Evolutionary conservation across 2,797 vertebrate genomes (phyloP).

Genomic region (Tachyglossus aculeatus): DNA sequence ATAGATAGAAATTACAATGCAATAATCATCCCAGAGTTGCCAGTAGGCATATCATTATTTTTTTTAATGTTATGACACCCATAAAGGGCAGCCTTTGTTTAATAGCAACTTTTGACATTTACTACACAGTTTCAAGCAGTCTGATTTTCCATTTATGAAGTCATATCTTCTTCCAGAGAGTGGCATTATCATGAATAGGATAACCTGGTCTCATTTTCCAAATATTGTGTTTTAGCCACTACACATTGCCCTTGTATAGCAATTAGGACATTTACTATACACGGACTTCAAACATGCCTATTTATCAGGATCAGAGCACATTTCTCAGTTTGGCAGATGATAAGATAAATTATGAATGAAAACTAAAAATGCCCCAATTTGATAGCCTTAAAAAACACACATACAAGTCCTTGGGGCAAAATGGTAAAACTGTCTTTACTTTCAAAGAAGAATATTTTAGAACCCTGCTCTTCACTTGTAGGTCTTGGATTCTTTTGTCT

Average conservation of each 20-base stretch:
- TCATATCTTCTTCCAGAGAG: conserved; percentile 31
- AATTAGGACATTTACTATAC: not conserved
- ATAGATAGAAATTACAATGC: conserved; percentile 15
- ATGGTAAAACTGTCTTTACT: no score
- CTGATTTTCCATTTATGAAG: conserved; percentile 58
- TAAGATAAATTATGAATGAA: no score
- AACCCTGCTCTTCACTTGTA: no score
- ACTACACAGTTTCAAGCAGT: conserved; percentile 45
- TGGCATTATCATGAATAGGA: not conserved
- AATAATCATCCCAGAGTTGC: conserved; percentile 28
- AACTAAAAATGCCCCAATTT: no score
- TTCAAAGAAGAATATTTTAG: no score
- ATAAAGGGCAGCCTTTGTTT: conserved; percentile 70
- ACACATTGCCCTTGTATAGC: not conserved
- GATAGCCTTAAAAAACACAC: no score
- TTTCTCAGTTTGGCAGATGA: not conserved
- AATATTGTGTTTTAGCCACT: conserved; percentile 15
- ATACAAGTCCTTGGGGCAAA: no score
- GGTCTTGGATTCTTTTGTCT: no score
- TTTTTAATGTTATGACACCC: conserved; percentile 34
- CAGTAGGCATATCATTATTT: not conserved
- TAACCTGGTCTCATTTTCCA: conserved; percentile 42
- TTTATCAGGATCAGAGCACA: not conserved
- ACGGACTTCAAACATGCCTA: not conserved
- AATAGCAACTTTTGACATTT: conserved; percentile 68